Conservation (phyloP, 2,888 invertebrate genomes). For the Eupithecia tripunctaria region DNA sequence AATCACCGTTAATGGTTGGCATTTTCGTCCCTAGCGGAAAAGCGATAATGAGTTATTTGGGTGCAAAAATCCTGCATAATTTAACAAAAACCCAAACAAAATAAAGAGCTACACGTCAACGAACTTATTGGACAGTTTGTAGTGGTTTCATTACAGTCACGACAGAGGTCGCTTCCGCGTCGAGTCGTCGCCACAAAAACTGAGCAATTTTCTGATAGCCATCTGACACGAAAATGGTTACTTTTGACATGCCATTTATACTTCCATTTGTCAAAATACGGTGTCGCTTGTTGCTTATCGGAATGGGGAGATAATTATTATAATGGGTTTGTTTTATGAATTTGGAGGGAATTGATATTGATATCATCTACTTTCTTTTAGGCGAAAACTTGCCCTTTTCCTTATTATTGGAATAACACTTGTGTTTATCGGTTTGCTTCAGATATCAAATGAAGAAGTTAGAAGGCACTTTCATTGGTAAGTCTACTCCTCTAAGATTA, state of each 20-base stretch:
- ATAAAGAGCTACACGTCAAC: slow-evolving; percentile 30
- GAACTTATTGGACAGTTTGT: slow-evolving; percentile 41
- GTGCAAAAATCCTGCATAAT: slow-evolving; percentile 16
- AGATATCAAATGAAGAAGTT: slow-evolving; percentile 61
- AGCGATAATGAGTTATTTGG: neutral
- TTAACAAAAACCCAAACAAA: slow-evolving; percentile 28
- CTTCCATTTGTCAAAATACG: slow-evolving; percentile 75
- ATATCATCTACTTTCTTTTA: neutral
- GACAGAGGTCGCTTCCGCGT: slow-evolving; percentile 63
- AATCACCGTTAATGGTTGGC: neutral
- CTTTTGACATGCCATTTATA: slow-evolving; percentile 79
- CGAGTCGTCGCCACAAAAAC: slow-evolving; percentile 70
- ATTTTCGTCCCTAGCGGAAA: neutral
- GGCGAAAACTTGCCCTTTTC: neutral
- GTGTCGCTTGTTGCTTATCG: slow-evolving; percentile 42
- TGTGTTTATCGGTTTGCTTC: slow-evolving; percentile 53
- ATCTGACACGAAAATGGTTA: slow-evolving; percentile 78
- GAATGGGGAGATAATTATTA: slow-evolving; percentile 42
- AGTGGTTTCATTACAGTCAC: slow-evolving; percentile 64
- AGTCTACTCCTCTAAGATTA: neutral
- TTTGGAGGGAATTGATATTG: slow-evolving; percentile 2
- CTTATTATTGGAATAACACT: neutral
- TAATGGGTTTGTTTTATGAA: slow-evolving; percentile 22
- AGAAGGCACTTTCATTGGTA: slow-evolving; percentile 5
- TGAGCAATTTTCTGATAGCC: slow-evolving; percentile 81